These are phyloP conservation scores for Neoarius graeffei DNA, from an alignment of 2,113 vertebrate species.

Conservation along the genomic window DNA sequence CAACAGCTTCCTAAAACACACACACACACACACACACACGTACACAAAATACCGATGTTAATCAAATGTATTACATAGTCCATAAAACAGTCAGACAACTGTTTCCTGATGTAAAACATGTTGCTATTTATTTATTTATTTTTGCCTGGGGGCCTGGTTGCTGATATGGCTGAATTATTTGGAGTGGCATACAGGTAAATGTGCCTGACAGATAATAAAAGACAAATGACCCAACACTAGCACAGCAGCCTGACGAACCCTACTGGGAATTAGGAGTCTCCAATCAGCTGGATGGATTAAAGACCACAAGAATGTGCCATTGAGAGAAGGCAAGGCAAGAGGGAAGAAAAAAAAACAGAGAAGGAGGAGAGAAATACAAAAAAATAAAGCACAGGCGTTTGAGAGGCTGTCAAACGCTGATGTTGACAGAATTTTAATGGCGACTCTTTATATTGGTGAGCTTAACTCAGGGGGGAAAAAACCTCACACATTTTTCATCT, in stretches of 20 bases:
- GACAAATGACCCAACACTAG: slow-evolving; percentile 71
- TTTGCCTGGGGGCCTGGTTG: slow-evolving; percentile 9
- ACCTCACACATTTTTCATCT: slow-evolving; percentile 20
- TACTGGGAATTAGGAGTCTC: slow-evolving; percentile 71
- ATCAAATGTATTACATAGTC: slow-evolving; percentile 29
- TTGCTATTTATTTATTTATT: background rate
- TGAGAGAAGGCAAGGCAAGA: slow-evolving; percentile 16
- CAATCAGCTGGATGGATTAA: slow-evolving; percentile 69
- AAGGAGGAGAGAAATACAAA: slow-evolving; percentile 27
- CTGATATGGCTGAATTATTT: slow-evolving; percentile 61
- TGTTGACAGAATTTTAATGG: slow-evolving; percentile 71
- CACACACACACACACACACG: background rate
- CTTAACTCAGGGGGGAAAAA: slow-evolving; percentile 41
- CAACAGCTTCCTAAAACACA: background rate
- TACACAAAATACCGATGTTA: background rate
- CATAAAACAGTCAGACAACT: slow-evolving; percentile 31
- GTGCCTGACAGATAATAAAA: slow-evolving; percentile 60
- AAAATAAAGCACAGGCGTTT: slow-evolving; percentile 55
- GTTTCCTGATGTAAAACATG: slow-evolving; percentile 8
- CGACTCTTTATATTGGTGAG: slow-evolving; percentile 49
- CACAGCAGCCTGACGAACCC: slow-evolving; percentile 60
- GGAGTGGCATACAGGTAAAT: slow-evolving; percentile 55
- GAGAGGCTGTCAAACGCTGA: slow-evolving; percentile 65
- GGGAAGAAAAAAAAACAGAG: slow-evolving; percentile 20
- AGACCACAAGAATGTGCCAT: slow-evolving; percentile 64